A percentile compares a stretch with the other conserved stretches of the same genome.
phyloP scores from a whole-genome alignment of 2,113 vertebrate species.

The Cebus imitator region DNA sequence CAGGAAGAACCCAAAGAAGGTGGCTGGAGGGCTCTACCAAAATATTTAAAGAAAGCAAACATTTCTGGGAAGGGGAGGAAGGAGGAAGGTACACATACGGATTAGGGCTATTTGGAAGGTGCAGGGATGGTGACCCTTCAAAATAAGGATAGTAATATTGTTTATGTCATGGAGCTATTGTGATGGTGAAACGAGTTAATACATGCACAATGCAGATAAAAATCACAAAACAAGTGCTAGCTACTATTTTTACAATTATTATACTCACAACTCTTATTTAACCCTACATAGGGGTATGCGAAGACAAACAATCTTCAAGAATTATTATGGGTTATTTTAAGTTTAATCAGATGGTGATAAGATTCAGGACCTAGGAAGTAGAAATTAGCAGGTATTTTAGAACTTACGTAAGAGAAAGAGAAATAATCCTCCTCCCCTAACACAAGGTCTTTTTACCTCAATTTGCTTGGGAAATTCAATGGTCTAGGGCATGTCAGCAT shows the following conservation, averaged over 20 bases:
- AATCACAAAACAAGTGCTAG: neutral
- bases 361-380: neutral
- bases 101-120: neutral
- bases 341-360: neutral
- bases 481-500: neutral
- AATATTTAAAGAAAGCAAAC: too few species aligned
- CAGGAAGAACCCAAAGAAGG: neutral
- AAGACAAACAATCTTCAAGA: neutral
- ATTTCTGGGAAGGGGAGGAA: neutral
- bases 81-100: neutral
- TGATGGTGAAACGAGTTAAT: neutral
- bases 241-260: neutral
- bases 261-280: neutral
- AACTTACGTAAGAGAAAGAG: neutral
- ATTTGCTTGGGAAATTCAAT: neutral
- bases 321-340: neutral
- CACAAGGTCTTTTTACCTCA: neutral
- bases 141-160: neutral
- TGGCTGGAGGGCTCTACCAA: neutral
- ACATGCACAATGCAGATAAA: neutral
- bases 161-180: neutral
- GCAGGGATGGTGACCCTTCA: neutral
- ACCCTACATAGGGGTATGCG: neutral
- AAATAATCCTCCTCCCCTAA: neutral
- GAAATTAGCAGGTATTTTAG: neutral